phyloP scores from a whole-genome alignment of 2,888 invertebrate genomes.

The Drosophila emarginata region DNA sequence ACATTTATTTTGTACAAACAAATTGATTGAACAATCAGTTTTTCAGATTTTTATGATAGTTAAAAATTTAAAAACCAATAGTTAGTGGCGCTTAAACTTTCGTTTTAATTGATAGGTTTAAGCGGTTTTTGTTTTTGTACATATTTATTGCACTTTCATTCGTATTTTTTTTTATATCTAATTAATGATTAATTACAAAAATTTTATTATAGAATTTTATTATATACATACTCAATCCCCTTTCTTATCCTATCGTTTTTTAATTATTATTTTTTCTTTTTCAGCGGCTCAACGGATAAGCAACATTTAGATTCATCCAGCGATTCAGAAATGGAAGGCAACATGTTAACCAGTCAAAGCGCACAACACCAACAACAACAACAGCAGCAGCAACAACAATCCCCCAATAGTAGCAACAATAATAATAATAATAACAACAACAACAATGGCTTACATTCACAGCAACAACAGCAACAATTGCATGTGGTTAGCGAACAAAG shows the following conservation, averaged over 20 bases:
- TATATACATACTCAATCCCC: neutral
- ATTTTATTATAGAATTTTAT: neutral
- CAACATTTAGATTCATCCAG: constrained; percentile 83
- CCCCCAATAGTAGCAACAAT: constrained; percentile 54
- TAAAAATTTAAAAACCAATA: too few relatives aligned
- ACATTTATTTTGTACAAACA: too few relatives aligned
- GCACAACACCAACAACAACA: constrained; percentile 68
- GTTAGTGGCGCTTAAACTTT: too few relatives aligned
- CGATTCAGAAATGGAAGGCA: constrained; percentile 83
- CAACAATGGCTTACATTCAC: constrained; percentile 51
- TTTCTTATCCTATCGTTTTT: neutral
- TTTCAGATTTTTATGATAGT: too few relatives aligned
- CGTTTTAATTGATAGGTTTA: too few relatives aligned
- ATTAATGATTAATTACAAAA: neutral
- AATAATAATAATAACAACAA: constrained; percentile 55
- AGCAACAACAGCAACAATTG: constrained; percentile 50
- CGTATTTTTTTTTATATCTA: too few relatives aligned
- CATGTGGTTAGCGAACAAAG: constrained; percentile 62
- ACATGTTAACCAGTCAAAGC: constrained; percentile 79
- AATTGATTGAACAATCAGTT: too few relatives aligned
- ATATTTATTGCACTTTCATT: too few relatives aligned
- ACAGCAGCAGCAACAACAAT: constrained; percentile 61
- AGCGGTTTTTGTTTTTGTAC: too few relatives aligned
- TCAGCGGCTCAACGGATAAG: constrained; percentile 82
- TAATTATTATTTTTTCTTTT: constrained; percentile 25